Evolutionary conservation across 1,140 invertebrate genomes (phyloP).

Genomic region (Berghia stephanieae): DNA sequence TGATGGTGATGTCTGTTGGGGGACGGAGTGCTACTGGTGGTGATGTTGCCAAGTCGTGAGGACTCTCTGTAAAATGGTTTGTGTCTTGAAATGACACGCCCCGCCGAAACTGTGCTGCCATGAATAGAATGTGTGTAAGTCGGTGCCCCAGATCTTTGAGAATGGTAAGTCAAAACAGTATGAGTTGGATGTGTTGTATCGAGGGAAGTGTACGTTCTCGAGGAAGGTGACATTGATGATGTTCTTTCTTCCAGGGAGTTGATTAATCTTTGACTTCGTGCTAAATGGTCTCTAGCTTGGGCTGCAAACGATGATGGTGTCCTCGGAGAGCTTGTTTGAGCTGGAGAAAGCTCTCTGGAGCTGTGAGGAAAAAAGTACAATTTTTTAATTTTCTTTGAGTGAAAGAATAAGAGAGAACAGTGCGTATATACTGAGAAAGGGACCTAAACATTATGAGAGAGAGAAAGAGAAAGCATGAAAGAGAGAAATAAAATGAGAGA

Average conservation of each 20-base stretch:
- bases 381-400: neutral
- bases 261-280: conserved; percentile 32
- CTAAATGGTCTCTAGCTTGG: conserved; percentile 36
- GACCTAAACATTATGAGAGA: neutral
- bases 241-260: neutral
- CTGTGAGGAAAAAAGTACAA: neutral
- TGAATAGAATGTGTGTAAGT: too few species aligned
- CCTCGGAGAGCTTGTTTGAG: neutral
- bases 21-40: neutral
- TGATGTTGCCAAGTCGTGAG: neutral
- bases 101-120: too few species aligned
- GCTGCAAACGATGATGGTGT: conserved; percentile 27
- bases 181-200: too few species aligned
- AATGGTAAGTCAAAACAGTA: too few species aligned
- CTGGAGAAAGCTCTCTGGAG: neutral
- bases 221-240: too few species aligned
- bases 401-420: neutral
- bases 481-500: neutral
- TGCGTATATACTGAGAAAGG: neutral
- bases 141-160: too few species aligned
- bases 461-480: neutral
- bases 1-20: neutral
- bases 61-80: neutral
- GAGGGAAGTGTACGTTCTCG: too few species aligned
- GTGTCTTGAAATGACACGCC: too few species aligned